These are phyloP conservation scores for Murina feae DNA, from an alignment of 2,113 vertebrate species.

Conservation along the genomic window DNA sequence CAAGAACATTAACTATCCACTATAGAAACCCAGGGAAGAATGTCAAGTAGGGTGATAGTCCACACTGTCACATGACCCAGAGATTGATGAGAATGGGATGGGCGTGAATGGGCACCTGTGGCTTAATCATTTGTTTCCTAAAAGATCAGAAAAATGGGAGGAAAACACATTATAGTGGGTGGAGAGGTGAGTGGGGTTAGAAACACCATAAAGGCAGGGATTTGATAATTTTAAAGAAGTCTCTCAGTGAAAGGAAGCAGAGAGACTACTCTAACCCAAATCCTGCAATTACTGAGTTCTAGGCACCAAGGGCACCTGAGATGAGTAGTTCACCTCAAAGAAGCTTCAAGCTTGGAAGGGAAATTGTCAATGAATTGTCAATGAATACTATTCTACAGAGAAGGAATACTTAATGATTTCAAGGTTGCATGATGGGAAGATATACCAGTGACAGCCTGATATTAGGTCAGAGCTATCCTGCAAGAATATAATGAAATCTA, in stretches of 20 bases:
- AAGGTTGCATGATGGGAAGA: neutral
- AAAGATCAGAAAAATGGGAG: constrained; percentile 6
- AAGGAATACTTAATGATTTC: neutral
- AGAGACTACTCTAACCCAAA: neutral
- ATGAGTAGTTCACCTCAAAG: neutral
- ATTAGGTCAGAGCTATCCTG: neutral
- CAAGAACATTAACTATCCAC: neutral
- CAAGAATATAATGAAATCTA: neutral
- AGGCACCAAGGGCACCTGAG: neutral
- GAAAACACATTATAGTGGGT: neutral
- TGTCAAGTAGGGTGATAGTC: neutral
- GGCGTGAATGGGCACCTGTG: neutral
- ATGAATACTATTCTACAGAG: neutral
- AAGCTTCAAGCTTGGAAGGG: neutral
- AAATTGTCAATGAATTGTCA: neutral
- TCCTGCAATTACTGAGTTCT: neutral
- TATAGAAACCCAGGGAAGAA: neutral
- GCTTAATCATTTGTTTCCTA: constrained; percentile 27
- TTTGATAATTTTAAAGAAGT: neutral
- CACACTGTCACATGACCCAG: neutral
- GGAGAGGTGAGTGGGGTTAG: neutral
- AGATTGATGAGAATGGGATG: neutral
- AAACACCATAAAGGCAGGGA: neutral
- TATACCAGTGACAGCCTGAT: too few relatives aligned
- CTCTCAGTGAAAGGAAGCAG: neutral